Conservation (phyloP, 2,888 invertebrate species). For the Patella depressa region DNA sequence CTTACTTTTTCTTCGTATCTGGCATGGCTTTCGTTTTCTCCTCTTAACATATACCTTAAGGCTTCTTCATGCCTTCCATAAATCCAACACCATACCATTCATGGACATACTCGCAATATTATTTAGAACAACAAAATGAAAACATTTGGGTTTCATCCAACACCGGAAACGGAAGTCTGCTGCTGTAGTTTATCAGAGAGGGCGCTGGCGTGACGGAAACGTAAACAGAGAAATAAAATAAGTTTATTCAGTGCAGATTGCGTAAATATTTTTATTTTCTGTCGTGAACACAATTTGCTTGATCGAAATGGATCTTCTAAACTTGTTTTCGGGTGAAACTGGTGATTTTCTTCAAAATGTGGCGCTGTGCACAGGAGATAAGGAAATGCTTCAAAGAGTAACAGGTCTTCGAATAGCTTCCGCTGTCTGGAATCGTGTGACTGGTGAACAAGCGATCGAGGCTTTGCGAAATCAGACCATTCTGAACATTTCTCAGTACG, state of each 20-base stretch:
- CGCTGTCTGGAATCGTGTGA: constrained; percentile 43
- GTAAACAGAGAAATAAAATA: too few relatives aligned
- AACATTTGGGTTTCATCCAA: constrained; percentile 10
- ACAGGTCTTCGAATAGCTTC: constrained; percentile 45
- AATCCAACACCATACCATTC: too few relatives aligned
- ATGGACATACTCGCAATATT: too few relatives aligned
- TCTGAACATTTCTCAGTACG: constrained; percentile 54
- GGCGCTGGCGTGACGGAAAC: not conserved
- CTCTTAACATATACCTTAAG: too few relatives aligned
- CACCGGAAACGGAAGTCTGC: constrained; percentile 4
- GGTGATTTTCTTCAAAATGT: constrained; percentile 51
- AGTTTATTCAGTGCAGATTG: constrained; percentile 13
- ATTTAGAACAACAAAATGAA: not conserved
- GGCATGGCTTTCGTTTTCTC: constrained; percentile 39
- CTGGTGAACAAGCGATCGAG: constrained; percentile 57
- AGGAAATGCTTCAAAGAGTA: constrained; percentile 44
- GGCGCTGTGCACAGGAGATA: constrained; percentile 44
- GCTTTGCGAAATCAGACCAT: constrained; percentile 57
- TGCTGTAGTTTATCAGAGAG: not conserved
- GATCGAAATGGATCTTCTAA: constrained; percentile 13
- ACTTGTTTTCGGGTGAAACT: constrained; percentile 26
- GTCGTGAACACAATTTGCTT: not conserved
- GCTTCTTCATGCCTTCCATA: too few relatives aligned
- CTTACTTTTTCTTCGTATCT: constrained; percentile 47
- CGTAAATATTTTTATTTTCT: constrained; percentile 22